These are phyloP conservation scores for Limnephilus auricula DNA, from an alignment of 2,888 invertebrate species.

Conservation along the genomic window DNA sequence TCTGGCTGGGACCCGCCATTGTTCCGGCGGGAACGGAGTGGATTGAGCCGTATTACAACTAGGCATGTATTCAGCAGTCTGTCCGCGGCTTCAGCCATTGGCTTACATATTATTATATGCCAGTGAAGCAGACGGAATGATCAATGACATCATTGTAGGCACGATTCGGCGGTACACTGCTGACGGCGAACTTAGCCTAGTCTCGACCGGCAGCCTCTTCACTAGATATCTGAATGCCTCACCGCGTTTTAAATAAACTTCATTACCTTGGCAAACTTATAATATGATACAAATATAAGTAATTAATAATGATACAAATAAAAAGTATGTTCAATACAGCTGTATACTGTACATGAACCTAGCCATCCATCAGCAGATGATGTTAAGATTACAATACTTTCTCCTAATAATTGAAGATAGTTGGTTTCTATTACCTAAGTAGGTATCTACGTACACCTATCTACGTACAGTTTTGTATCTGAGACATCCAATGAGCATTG, in stretches of 20 bases:
- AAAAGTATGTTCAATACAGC: not conserved
- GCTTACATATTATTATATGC: not conserved
- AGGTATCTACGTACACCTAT: not conserved
- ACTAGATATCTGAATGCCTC: not conserved
- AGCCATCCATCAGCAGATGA: not conserved
- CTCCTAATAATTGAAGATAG: not conserved
- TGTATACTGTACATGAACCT: not conserved
- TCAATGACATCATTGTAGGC: not conserved
- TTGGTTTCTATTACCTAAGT: not conserved
- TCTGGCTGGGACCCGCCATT: not conserved
- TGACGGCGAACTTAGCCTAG: not conserved
- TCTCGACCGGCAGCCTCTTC: not conserved
- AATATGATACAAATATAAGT: too few relatives aligned
- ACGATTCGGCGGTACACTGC: not conserved
- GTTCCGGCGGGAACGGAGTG: not conserved
- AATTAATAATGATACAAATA: not conserved
- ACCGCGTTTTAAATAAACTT: not conserved
- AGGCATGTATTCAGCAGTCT: not conserved
- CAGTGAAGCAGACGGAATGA: not conserved
- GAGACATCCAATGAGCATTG: not conserved
- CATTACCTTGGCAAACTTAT: not conserved
- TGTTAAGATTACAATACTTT: not conserved
- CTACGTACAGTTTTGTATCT: not conserved
- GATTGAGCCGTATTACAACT: not conserved
- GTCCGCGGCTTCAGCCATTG: not conserved